Evolutionary conservation across 2,113 vertebrate species (phyloP).

Genomic region (Ctenomys sociabilis): DNA sequence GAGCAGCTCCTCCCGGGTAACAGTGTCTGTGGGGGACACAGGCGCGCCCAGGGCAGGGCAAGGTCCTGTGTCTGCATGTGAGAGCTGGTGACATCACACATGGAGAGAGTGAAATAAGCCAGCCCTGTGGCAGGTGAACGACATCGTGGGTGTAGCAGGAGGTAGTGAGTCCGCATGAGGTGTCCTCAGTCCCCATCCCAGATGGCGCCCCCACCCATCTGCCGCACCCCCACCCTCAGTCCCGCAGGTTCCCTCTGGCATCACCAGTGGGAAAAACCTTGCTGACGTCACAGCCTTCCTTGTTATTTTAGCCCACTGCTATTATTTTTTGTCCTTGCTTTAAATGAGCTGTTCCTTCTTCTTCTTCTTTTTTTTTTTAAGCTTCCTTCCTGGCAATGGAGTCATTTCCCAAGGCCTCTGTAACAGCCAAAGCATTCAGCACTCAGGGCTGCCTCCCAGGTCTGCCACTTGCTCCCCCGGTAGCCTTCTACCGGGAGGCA

Average conservation of each 20-base stretch:
- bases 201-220: not conserved
- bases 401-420: constrained; percentile 76
- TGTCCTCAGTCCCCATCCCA: not conserved
- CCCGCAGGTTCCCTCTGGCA: not conserved
- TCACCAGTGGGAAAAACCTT: not conserved
- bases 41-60: rapidly evolving
- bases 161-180: too few species aligned
- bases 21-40: too few species aligned
- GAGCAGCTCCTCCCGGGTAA: too few species aligned
- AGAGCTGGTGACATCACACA: not conserved
- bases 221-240: not conserved
- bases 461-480: constrained; percentile 12
- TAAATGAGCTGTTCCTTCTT: constrained; percentile 42
- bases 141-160: not conserved
- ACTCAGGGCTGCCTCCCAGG: not conserved
- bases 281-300: constrained; percentile 59
- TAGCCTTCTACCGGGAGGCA: not conserved
- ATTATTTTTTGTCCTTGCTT: constrained; percentile 73
- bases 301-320: constrained; percentile 59
- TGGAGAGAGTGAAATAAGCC: too few species aligned
- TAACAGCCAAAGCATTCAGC: constrained; percentile 47
- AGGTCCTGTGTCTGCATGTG: not conserved
- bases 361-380: not conserved
- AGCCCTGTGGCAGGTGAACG: not conserved
- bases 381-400: constrained; percentile 78